Evolutionary conservation across 2,888 invertebrate genomes (phyloP).

Genomic region (Drosophila algonquin): DNA sequence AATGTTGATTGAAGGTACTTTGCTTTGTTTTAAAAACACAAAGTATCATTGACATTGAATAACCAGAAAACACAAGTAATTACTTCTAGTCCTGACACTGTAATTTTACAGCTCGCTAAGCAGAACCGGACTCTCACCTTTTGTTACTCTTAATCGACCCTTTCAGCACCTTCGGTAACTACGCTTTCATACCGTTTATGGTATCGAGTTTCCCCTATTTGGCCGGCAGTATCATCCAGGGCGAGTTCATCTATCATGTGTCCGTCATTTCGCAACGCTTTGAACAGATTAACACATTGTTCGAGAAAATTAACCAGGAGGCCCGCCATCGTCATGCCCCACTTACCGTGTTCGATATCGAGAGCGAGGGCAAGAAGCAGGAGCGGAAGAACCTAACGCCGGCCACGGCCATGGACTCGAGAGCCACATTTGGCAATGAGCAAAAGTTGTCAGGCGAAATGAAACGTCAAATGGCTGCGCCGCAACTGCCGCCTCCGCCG

Average conservation of each 20-base stretch:
- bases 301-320: constrained; percentile 81
- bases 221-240: constrained; percentile 80
- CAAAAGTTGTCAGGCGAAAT: constrained; percentile 56
- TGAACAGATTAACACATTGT: constrained; percentile 77
- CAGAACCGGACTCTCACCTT: background rate
- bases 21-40: background rate
- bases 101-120: background rate
- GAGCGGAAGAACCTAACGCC: constrained; percentile 51
- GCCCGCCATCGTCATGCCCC: constrained; percentile 75
- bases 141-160: background rate
- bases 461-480: constrained; percentile 48
- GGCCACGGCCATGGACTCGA: constrained; percentile 29
- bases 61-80: background rate
- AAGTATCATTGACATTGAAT: background rate
- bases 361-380: constrained; percentile 70
- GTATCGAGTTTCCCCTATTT: constrained; percentile 80
- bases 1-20: too few species aligned
- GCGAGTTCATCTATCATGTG: constrained; percentile 82
- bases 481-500: constrained; percentile 6
- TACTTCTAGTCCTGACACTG: background rate
- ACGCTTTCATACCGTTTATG: constrained; percentile 75
- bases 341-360: constrained; percentile 80
- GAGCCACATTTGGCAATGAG: constrained; percentile 46
- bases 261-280: constrained; percentile 81
- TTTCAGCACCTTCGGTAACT: constrained; percentile 64